Evolutionary conservation across 2,888 invertebrate genomes (phyloP).

Genomic region (Prosopocoilus inquinatus): DNA sequence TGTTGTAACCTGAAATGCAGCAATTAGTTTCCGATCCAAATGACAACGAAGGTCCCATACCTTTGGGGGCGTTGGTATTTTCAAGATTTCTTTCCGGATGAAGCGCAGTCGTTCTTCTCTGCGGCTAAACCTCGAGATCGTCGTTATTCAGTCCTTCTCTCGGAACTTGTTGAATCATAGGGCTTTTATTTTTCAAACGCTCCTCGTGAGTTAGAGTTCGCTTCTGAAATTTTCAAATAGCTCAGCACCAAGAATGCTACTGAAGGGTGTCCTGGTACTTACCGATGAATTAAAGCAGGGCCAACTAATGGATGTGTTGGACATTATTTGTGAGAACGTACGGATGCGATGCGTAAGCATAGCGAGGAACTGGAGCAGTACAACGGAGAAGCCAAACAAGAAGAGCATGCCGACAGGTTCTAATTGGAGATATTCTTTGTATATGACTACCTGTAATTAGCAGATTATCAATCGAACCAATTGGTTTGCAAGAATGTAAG

Average conservation of each 20-base stretch:
- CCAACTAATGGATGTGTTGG: slow-evolving; percentile 54
- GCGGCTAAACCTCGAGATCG: no score
- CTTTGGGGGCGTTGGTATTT: background rate
- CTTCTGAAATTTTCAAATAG: no score
- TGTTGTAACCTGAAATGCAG: background rate
- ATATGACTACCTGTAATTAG: slow-evolving; percentile 53
- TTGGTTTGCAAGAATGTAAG: background rate
- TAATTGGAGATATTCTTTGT: slow-evolving; percentile 61
- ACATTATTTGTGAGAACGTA: slow-evolving; percentile 71
- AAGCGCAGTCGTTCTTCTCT: no score
- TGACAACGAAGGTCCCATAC: no score
- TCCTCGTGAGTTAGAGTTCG: no score
- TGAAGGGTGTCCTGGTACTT: background rate
- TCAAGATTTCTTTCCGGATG: no score
- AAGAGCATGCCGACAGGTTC: slow-evolving; percentile 76
- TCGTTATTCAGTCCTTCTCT: no score
- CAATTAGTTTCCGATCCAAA: background rate
- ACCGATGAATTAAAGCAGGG: background rate
- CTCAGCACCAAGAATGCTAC: no score
- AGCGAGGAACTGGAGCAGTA: slow-evolving; percentile 70
- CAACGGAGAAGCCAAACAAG: slow-evolving; percentile 67
- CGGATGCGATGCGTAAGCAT: slow-evolving; percentile 76
- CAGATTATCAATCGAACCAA: background rate
- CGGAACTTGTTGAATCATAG: no score
- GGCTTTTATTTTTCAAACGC: no score